Evolutionary conservation across 2,113 vertebrate genomes (phyloP), one percentile per base, ranked within the genome.

Genomic region (Cyphomyrus discorhynchus): DNA sequence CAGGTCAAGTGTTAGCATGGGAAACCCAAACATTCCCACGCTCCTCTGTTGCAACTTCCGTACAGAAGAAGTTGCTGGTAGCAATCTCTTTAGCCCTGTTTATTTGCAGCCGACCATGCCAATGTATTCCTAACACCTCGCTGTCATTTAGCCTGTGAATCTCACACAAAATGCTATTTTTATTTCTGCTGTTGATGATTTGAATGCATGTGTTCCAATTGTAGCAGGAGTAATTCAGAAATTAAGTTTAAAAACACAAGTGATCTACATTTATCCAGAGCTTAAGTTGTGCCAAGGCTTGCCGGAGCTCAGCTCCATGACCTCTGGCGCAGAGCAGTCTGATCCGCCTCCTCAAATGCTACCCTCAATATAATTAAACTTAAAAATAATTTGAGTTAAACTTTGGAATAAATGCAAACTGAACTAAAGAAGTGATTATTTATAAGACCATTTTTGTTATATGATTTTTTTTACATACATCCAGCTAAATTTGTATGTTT

Each of bases 1-100:
- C 46, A 35, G 86, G 24, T 50, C 13, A 24, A 49, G 90, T 42
- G 62, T 70, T 21, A 89, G 83, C 92, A 92, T 93, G 93, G 90
- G 92, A 93, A 93, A 91, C 49, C 77, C 88, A 93, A 93, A 95
- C 92, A 92, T 94, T 95, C 92, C 93, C 92, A 94, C 92, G 93
- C 89, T 92, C 89, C 83, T 11, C 88, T 45, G 11, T 91, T 58
- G 90, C 90, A 87, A 90, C 92, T 88, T 92, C 91, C 5, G 24
- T 83, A 46, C 91, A 91, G 85, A 90, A 92, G 58, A 93, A 91
- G 92, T 90, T 87, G 31, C 91, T 27, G 62, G 90, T 90, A 83
- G 7, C 93, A 94, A 94, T 95, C 92, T 92, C 91, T 94, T 94
- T 91, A 94, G 92, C 92, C 84, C 13, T 90, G 92, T 92, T 94